Base-by-base conservation (phyloP, 2,113 vertebrate genomes). In the Sialia sialis region DNA sequence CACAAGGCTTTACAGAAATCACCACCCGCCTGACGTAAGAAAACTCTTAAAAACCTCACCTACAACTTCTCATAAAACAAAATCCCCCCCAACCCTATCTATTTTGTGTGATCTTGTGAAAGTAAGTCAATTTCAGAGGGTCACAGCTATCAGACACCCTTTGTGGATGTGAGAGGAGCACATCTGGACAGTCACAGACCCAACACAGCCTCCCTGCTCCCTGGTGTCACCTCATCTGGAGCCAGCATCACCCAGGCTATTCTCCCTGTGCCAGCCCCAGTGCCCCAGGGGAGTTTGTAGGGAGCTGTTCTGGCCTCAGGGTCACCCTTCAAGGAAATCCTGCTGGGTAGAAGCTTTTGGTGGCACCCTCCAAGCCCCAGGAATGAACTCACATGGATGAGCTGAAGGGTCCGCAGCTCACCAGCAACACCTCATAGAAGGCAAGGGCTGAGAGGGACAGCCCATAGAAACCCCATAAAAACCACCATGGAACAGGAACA, bases 271-370 rank as follows among this genome's bases (percentile, higher is more conserved):
- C 19, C 73, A 84, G 5, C 9, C 27, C 23, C 7, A 34, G 2
- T 7, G 14, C 1, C 11, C 30, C 11, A 27, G 17, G 10, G 11
- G 10, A 58, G 13, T 8, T 8, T 62, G 32, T 1, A 52, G 19
- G 29, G 29, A 58, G 34, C 12, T 25, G 7, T 14, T 3, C 16
- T 46, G 49, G 41, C 11, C 27, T 26, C 46, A 9, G 54, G 6
- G 10, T 7, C 41, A 52, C 23, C 16, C 34, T 13, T 13, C 30
- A 36, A 67, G 48, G 34, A 39, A 52, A 41, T 11, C 21, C 34
- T 72, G 39, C 15, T 20, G 22, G 27, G 43, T 16, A 2, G 21
- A 17, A 74, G 17, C 0, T 0, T 15, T 26, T 12, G 1, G 16
- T 15, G 41, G 32, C 20, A 5, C 56, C 41, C 30, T 22, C 21